phyloP scores from a whole-genome alignment of 1,140 invertebrate genomes.

The Drosophila melanogaster region DNA sequence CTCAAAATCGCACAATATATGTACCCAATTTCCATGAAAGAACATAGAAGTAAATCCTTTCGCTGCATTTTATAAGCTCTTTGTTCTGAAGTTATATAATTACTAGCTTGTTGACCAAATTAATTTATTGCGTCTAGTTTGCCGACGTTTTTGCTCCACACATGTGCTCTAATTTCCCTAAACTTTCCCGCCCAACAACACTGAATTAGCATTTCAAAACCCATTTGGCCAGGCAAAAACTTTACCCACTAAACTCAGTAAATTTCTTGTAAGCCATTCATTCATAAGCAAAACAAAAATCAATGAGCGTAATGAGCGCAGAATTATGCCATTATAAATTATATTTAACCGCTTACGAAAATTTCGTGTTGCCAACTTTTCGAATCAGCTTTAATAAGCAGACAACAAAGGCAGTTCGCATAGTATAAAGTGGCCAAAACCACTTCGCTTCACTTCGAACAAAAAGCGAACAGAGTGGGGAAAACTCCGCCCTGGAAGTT shows the following conservation, averaged over 20 bases:
- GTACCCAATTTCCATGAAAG: no score
- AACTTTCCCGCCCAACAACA: background rate
- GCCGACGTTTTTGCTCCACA: background rate
- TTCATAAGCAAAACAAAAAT: conserved; percentile 46
- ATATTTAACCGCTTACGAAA: conserved; percentile 53
- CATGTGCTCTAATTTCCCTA: background rate
- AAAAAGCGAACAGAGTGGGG: conserved; percentile 32
- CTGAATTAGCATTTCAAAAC: conserved; percentile 29
- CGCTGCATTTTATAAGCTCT: no score
- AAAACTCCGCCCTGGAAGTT: conserved; percentile 73
- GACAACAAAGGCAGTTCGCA: conserved; percentile 22
- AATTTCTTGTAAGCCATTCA: conserved; percentile 22
- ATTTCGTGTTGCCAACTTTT: conserved; percentile 56
- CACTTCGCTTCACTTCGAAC: conserved; percentile 9
- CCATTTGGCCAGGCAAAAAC: conserved; percentile 16
- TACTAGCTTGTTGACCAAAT: background rate
- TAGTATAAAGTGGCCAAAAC: conserved; percentile 20
- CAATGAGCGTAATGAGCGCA: conserved; percentile 54
- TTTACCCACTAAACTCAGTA: conserved; percentile 25
- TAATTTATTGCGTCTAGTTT: background rate
- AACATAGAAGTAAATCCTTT: no score
- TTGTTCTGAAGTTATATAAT: background rate
- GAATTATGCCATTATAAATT: conserved; percentile 52
- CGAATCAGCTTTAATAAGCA: conserved; percentile 68
- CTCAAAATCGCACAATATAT: no score